These are phyloP conservation scores for Erynnis tages DNA, from an alignment of 2,888 invertebrate species.

Conservation along the genomic window DNA sequence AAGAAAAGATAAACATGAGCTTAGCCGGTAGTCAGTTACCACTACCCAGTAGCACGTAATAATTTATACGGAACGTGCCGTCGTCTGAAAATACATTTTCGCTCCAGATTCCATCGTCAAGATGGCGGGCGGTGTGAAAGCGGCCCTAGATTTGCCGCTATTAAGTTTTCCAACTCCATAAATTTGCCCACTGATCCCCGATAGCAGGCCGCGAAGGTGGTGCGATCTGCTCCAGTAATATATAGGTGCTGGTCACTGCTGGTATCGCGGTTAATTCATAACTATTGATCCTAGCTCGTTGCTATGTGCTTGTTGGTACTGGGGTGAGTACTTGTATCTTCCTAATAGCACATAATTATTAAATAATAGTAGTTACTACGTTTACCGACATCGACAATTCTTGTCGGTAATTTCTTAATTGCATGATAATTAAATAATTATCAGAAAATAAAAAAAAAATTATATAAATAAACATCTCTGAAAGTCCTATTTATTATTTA, in stretches of 20 bases:
- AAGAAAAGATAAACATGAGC: too few relatives aligned
- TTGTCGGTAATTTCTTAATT: too few relatives aligned
- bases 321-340: too few relatives aligned
- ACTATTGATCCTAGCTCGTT: constrained; percentile 11
- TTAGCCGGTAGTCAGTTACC: too few relatives aligned
- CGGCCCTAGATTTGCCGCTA: constrained; percentile 16
- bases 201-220: constrained; percentile 14
- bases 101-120: constrained; percentile 9
- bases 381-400: too few relatives aligned
- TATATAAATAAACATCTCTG: too few relatives aligned
- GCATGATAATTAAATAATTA: too few relatives aligned
- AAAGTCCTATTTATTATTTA: too few relatives aligned
- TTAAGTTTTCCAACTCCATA: constrained; percentile 25
- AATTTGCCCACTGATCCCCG: constrained; percentile 24
- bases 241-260: constrained; percentile 4
- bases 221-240: constrained; percentile 13
- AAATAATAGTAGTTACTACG: too few relatives aligned
- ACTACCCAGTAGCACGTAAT: constrained; percentile 7
- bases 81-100: constrained; percentile 21
- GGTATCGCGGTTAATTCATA: constrained; percentile 9
- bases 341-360: too few relatives aligned
- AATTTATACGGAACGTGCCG: constrained; percentile 18
- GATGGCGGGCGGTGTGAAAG: constrained; percentile 23
- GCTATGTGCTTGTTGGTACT: too few relatives aligned
- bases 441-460: too few relatives aligned